Evolutionary conservation across 1,140 invertebrate genomes (phyloP).

Genomic region (Leptinotarsa lineolata): DNA sequence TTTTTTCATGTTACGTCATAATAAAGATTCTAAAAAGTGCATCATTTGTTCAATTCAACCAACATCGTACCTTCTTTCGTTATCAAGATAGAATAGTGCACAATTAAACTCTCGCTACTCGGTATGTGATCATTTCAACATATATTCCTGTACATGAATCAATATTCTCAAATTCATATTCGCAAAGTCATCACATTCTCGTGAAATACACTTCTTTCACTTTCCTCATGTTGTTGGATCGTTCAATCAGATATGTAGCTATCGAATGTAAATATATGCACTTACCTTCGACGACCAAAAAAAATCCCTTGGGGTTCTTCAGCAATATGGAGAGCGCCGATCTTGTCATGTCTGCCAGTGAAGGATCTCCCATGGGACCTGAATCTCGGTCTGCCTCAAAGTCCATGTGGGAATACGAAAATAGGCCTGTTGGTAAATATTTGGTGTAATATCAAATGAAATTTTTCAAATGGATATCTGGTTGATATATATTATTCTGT

Average conservation of each 20-base stretch:
- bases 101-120: not conserved
- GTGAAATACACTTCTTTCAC: no score
- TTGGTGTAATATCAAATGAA: not conserved
- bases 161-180: no score
- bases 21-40: no score
- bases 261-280: slow-evolving; percentile 18
- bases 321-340: slow-evolving; percentile 78
- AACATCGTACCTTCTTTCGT: no score
- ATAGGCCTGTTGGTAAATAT: slow-evolving; percentile 58
- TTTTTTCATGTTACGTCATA: no score
- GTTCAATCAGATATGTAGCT: not conserved
- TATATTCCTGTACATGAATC: no score
- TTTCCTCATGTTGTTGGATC: no score
- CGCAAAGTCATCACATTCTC: no score
- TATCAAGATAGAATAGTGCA: not conserved
- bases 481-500: no score
- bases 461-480: no score
- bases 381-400: slow-evolving; percentile 64
- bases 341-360: slow-evolving; percentile 81
- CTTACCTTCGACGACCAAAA: slow-evolving; percentile 87
- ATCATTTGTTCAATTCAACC: no score
- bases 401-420: slow-evolving; percentile 66
- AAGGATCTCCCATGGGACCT: slow-evolving; percentile 70
- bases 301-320: slow-evolving; percentile 81
- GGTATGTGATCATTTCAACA: not conserved